Base-by-base conservation (phyloP, 2,888 invertebrate genomes). In the Caradrina kadenii region DNA sequence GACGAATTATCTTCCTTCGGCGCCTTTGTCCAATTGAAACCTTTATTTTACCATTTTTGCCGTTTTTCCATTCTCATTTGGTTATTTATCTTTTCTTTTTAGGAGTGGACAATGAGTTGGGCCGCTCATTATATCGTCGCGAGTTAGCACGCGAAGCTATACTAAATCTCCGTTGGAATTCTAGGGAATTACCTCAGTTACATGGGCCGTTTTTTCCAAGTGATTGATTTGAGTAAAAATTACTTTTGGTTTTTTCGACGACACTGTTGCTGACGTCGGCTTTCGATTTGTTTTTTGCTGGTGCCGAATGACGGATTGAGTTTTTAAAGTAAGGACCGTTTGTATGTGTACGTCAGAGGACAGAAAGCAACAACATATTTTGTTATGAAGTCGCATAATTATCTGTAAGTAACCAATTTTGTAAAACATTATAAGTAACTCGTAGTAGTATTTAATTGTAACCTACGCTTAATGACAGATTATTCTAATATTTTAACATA, bases 21-120 rank as follows among this genome's bases (percentile, higher is more conserved):
- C 93, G 95, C 94, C 95, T 95, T 94, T 95, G 95, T 94, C 91
- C 93, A 94, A 94, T 94, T 93, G 94, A 91, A 92, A 90, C 92
- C 94, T 94, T 95, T 95, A 94, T 95, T 94, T 93, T 88, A 91
- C 93, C 92, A 93, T 95, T 95, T 95, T 94, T 93, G 92, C 93
- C 93, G 92, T 94, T 95, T 94, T 93, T 93, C 94, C 93, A 92
- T 94, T 94, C 95, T 94, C 95, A 96, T 95, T 96, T 96, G 95
- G 94, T 94, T 95, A 95, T 95, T 95, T 95, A 94, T 95, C 89
- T 94, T 89, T 89, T 92, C 93, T 93, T 94, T 94, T 94, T 94
- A 92, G 91, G 88, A 83, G 81, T 85, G 89, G 88, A 93, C 92
- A 92, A 91, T 90, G 90, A 91, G 89, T 54, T 73, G 50, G 65